Conservation (phyloP, 2,797 vertebrate species). For the Sphenopsis melanotis region DNA sequence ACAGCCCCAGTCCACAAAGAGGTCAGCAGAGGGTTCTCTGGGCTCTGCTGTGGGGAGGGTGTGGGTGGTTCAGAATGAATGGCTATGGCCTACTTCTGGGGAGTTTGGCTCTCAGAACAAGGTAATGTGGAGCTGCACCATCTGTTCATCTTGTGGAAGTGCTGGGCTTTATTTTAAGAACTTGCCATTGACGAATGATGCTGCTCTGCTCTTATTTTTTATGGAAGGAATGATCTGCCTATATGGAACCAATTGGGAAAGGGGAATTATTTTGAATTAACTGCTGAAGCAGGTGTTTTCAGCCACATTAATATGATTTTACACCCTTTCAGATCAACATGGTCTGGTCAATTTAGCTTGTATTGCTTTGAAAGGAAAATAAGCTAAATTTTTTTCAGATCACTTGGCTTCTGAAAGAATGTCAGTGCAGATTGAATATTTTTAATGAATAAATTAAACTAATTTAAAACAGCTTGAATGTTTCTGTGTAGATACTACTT, state of each 20-base stretch:
- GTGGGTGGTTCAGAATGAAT: slow-evolving; percentile 46
- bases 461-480: neutral
- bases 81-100: slow-evolving; percentile 45
- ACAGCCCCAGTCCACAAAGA: neutral
- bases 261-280: neutral
- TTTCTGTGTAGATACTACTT: neutral
- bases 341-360: neutral
- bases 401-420: slow-evolving; percentile 8
- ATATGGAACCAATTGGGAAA: neutral
- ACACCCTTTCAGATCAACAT: neutral
- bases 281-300: slow-evolving; percentile 28
- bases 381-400: neutral
- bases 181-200: neutral
- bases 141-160: slow-evolving; percentile 33
- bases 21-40: neutral
- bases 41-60: neutral
- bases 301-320: neutral
- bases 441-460: neutral
- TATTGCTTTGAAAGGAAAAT: neutral
- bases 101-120: neutral
- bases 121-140: slow-evolving; percentile 41
- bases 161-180: slow-evolving; percentile 50
- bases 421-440: neutral
- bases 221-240: neutral
- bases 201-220: neutral